Conservation (phyloP, 1,140 invertebrate genomes). For the Drosophila parvula region DNA sequence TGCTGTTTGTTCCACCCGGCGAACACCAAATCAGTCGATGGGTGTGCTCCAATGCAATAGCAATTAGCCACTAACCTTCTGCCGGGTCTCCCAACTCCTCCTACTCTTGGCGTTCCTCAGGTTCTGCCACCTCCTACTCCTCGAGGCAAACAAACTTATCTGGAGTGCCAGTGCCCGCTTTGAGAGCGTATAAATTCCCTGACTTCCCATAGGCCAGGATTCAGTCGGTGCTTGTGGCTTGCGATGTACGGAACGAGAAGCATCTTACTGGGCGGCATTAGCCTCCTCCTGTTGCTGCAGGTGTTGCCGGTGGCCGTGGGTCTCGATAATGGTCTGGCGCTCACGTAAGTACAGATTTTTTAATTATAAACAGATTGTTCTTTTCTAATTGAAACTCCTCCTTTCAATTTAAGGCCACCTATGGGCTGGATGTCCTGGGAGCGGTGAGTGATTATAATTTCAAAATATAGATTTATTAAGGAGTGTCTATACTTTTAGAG, state of each 20-base stretch:
- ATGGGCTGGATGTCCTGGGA: constrained; percentile 97
- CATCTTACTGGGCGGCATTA: constrained; percentile 8
- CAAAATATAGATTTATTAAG: background rate
- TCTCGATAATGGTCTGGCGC: constrained; percentile 93
- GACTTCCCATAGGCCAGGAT: constrained; percentile 34
- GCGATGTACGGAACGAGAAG: constrained; percentile 32
- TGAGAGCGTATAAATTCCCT: constrained; percentile 47
- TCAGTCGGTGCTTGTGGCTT: constrained; percentile 35
- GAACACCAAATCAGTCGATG: constrained; percentile 55
- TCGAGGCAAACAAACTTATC: constrained; percentile 56
- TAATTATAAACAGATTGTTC: background rate
- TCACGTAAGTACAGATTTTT: constrained; percentile 38
- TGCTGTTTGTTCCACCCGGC: constrained; percentile 32
- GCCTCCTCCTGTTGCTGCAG: constrained; percentile 47
- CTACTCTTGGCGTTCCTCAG: constrained; percentile 10
- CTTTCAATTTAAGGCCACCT: constrained; percentile 88
- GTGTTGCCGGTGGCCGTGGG: constrained; percentile 46
- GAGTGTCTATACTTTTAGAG: background rate
- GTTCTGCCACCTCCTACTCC: constrained; percentile 1
- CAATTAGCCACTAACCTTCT: constrained; percentile 61
- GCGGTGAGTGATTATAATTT: constrained; percentile 78
- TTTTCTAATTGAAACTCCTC: background rate
- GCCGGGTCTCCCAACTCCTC: constrained; percentile 29
- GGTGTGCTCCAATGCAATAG: constrained; percentile 54
- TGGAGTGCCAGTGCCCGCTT: constrained; percentile 47